These are phyloP conservation scores for Ophion ellenae DNA, from an alignment of 2,888 invertebrate species.

Conservation along the genomic window DNA sequence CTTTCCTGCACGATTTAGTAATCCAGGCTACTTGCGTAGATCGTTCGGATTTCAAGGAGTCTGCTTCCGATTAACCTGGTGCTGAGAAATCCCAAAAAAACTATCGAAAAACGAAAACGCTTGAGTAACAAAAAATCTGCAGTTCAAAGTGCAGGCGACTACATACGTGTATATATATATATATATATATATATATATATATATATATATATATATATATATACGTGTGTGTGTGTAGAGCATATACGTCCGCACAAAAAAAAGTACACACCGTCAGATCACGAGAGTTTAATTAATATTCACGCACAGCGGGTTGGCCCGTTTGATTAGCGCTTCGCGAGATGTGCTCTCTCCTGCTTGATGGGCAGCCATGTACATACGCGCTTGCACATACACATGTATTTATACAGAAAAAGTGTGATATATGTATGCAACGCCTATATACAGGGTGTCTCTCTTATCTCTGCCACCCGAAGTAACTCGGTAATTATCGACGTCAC, in stretches of 20 bases:
- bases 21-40: no score
- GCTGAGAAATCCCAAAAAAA: no score
- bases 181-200: background rate
- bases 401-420: background rate
- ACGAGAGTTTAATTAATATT: slow-evolving; percentile 82
- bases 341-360: slow-evolving; percentile 76
- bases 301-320: slow-evolving; percentile 79
- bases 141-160: slow-evolving; percentile 1
- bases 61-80: no score
- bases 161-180: background rate
- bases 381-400: background rate
- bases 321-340: slow-evolving; percentile 81
- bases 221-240: no score
- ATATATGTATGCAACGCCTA: no score
- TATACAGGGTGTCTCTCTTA: no score
- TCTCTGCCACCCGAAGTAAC: no score
- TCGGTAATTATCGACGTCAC: no score
- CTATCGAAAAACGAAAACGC: no score
- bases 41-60: no score
- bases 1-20: no score
- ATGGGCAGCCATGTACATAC: slow-evolving; percentile 69
- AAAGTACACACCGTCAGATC: slow-evolving; percentile 64
- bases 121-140: slow-evolving; percentile 3
- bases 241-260: slow-evolving; percentile 3
- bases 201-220: no score